Conservation (phyloP, 64 coral and sea anemone genomes). For the Pocillopora damicornis region DNA sequence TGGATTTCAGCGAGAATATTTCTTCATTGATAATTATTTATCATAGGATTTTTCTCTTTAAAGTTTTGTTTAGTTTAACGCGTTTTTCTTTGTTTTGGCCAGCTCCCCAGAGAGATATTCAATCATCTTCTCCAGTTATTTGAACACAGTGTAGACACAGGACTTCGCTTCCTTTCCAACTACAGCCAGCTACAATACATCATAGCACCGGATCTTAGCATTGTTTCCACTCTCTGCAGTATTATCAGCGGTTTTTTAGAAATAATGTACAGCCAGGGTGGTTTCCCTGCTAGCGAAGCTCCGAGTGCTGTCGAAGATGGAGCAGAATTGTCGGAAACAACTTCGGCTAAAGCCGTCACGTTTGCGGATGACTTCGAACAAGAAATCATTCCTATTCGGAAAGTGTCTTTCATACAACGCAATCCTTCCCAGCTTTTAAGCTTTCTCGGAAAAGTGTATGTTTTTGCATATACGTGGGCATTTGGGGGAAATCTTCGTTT, state of each 20-base stretch:
- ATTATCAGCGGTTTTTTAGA: slow-evolving; percentile 75
- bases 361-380: slow-evolving; percentile 58
- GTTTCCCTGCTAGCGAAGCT: slow-evolving; percentile 17
- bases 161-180: slow-evolving; percentile 49
- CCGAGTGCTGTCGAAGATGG: slow-evolving; percentile 1
- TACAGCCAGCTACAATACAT: slow-evolving; percentile 56
- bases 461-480: slow-evolving; percentile 93
- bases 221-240: slow-evolving; percentile 65
- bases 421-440: slow-evolving; percentile 57
- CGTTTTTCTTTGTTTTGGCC: not conserved
- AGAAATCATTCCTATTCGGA: not conserved
- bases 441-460: slow-evolving; percentile 82
- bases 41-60: not conserved
- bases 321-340: slow-evolving; percentile 1
- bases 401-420: slow-evolving; percentile 57
- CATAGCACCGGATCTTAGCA: slow-evolving; percentile 57
- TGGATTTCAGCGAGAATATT: no score
- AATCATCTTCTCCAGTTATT: slow-evolving; percentile 62
- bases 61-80: not conserved
- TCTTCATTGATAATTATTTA: no score
- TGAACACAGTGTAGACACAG: slow-evolving; percentile 62
- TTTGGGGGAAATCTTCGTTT: slow-evolving; percentile 75
- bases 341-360: slow-evolving; percentile 54
- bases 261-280: slow-evolving; percentile 58
- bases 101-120: slow-evolving; percentile 53